Evolutionary conservation across 2,113 vertebrate genomes (phyloP).

Genomic region (Rhipidura dahli): DNA sequence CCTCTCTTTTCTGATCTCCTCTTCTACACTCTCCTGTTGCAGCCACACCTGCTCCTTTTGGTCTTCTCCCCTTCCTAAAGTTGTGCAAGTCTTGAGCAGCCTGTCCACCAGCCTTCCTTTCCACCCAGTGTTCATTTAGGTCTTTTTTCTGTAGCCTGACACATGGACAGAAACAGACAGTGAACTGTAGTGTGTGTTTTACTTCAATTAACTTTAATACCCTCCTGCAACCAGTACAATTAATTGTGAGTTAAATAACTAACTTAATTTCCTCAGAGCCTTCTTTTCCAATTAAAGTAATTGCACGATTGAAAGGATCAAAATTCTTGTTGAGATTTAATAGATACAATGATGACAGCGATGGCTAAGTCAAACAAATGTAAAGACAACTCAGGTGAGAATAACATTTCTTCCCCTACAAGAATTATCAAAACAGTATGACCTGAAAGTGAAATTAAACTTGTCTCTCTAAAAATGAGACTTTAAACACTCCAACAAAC

Average conservation of each 20-base stretch:
- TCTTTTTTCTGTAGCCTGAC: neutral
- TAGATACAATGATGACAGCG: neutral
- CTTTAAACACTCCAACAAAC: neutral
- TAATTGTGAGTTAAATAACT: conserved; percentile 29
- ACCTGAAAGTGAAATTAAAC: neutral
- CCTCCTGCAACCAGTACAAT: conserved; percentile 49
- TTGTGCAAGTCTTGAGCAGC: neutral
- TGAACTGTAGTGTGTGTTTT: neutral
- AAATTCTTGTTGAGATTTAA: neutral
- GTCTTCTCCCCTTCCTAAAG: neutral
- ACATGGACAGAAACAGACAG: neutral
- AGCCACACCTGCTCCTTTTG: neutral
- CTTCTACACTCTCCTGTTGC: neutral
- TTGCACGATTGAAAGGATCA: conserved; percentile 16
- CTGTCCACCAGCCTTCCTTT: neutral
- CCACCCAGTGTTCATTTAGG: neutral
- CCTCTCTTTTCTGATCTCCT: neutral
- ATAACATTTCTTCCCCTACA: neutral
- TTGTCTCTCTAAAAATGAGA: neutral
- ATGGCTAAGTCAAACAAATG: neutral
- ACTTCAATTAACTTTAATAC: conserved; percentile 36
- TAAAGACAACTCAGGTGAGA: neutral
- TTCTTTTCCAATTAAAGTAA: conserved; percentile 24
- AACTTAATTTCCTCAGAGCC: conserved; percentile 7
- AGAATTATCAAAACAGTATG: neutral